Conservation (phyloP, 2,797 vertebrate genomes). For the Gambelia wislizenii region DNA sequence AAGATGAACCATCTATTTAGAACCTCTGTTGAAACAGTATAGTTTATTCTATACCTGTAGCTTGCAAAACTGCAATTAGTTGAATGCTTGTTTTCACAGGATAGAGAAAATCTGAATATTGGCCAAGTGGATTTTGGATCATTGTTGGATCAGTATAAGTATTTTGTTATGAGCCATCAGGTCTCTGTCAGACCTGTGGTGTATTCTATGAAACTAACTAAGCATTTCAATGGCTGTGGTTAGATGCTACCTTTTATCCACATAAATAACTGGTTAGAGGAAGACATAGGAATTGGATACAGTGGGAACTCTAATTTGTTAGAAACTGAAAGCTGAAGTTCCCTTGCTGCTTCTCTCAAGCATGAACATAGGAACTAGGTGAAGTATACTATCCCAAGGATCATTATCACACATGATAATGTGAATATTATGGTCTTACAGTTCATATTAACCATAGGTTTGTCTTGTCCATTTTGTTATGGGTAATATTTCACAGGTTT, state of each 20-base stretch:
- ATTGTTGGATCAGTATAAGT: neutral
- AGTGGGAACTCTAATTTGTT: neutral
- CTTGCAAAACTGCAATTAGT: neutral
- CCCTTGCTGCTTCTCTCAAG: neutral
- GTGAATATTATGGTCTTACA: neutral
- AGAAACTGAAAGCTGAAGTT: neutral
- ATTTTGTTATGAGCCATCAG: conserved; percentile 41
- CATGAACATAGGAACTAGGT: neutral
- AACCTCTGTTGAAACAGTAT: neutral
- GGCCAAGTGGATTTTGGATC: neutral
- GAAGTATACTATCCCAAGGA: neutral
- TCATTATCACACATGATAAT: neutral
- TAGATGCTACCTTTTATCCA: neutral
- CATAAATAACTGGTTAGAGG: neutral
- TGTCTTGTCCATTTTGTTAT: neutral
- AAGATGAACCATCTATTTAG: neutral
- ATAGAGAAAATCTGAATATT: neutral
- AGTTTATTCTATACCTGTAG: neutral
- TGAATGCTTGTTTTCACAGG: neutral
- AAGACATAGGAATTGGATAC: neutral
- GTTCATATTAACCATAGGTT: neutral
- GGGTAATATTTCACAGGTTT: neutral
- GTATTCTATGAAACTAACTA: neutral
- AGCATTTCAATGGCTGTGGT: neutral
- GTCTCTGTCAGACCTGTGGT: conserved; percentile 54